Evolutionary conservation across 2,797 vertebrate genomes (phyloP).

Genomic region (Sebastes flavidus): DNA sequence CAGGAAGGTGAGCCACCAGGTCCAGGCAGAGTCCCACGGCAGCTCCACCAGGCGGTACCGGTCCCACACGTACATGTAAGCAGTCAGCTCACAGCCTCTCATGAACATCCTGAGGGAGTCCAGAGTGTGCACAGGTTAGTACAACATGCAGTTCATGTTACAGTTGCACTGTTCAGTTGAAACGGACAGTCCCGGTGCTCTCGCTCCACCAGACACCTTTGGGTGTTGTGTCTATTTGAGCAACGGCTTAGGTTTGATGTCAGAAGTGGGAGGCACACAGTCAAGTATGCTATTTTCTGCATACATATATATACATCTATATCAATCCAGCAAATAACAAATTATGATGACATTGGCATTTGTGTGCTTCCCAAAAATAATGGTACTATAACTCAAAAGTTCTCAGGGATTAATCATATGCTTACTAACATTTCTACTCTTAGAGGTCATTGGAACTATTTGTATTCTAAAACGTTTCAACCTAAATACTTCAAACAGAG

Average conservation of each 20-base stretch:
- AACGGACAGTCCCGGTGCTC: background rate
- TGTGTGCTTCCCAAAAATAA: background rate
- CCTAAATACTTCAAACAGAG: no score
- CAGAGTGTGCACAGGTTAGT: background rate
- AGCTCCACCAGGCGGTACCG: constrained; percentile 85
- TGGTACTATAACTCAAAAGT: background rate
- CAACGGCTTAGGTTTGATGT: background rate
- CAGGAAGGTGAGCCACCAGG: constrained; percentile 91
- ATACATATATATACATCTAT: background rate
- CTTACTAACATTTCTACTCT: background rate
- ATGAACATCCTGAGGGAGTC: constrained; percentile 79
- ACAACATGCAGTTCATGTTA: background rate
- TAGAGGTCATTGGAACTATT: background rate
- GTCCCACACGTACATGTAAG: constrained; percentile 90
- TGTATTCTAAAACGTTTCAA: background rate
- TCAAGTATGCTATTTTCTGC: background rate
- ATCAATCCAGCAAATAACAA: background rate
- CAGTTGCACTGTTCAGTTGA: background rate
- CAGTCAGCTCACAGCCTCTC: constrained; percentile 86
- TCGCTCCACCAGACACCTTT: background rate
- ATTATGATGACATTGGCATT: background rate
- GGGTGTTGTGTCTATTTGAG: background rate
- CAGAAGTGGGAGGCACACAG: background rate
- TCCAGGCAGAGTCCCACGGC: constrained; percentile 92
- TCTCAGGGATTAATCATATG: background rate